Evolutionary conservation across 2,113 vertebrate genomes (phyloP).

Genomic region (Triplophysa rosa): DNA sequence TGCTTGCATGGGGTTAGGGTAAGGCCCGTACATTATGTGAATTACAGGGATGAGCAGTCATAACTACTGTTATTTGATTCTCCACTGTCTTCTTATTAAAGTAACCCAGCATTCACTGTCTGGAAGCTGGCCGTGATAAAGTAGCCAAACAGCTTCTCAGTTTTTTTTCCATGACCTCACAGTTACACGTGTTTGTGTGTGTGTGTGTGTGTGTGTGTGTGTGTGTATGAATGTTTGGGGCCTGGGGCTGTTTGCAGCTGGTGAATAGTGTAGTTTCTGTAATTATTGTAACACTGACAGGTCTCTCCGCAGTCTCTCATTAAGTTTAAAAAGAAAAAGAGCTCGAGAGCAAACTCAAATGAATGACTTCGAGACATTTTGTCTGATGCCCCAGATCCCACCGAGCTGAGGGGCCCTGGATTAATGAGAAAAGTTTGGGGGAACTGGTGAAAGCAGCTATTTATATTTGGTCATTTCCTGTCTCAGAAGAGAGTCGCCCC

Average conservation of each 20-base stretch:
- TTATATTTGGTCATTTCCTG: slow-evolving; percentile 36
- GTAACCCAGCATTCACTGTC: slow-evolving; percentile 17
- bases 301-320: slow-evolving; percentile 66
- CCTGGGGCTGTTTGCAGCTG: slow-evolving; percentile 58
- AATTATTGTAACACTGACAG: slow-evolving; percentile 67
- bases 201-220: no score
- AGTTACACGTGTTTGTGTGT: background rate
- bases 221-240: slow-evolving; percentile 14
- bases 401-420: slow-evolving; percentile 33
- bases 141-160: background rate
- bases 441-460: slow-evolving; percentile 15
- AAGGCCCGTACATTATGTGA: slow-evolving; percentile 25
- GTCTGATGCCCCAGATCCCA: slow-evolving; percentile 43
- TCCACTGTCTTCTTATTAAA: slow-evolving; percentile 31
- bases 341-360: slow-evolving; percentile 42
- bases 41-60: slow-evolving; percentile 39
- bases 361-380: slow-evolving; percentile 56
- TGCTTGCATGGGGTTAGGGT: background rate
- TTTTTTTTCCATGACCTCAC: slow-evolving; percentile 11
- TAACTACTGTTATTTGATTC: slow-evolving; percentile 43
- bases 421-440: background rate
- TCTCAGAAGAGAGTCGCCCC: slow-evolving; percentile 39
- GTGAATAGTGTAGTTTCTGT: slow-evolving; percentile 60
- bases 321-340: slow-evolving; percentile 51
- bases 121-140: background rate